A percentile compares a stretch with the other conserved stretches of the same genome.
phyloP scores from a whole-genome alignment of 1,140 invertebrate genomes.

The Sinella curviseta region DNA sequence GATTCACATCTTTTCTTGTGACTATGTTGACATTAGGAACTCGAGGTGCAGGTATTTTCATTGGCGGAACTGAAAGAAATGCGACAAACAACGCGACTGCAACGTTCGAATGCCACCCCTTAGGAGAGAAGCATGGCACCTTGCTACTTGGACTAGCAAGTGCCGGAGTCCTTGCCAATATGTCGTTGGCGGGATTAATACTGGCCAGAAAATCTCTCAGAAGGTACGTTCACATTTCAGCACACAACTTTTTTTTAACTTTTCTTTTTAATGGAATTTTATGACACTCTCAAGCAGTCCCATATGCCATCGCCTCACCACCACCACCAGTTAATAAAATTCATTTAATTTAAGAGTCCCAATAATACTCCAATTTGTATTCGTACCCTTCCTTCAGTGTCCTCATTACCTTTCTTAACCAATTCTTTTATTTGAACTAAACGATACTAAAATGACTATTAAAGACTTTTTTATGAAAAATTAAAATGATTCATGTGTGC shows the following conservation, averaged over 20 bases:
- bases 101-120: conserved; percentile 18
- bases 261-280: neutral
- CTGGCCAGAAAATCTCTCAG: conserved; percentile 44
- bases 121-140: conserved; percentile 35
- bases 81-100: conserved; percentile 7
- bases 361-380: too few relatives aligned
- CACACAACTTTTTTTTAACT: neutral
- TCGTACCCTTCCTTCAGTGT: too few relatives aligned
- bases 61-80: conserved; percentile 27
- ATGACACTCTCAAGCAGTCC: neutral
- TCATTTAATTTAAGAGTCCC: neutral
- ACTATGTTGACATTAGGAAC: conserved; percentile 25
- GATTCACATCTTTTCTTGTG: neutral
- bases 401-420: too few relatives aligned
- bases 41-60: conserved; percentile 16
- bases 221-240: conserved; percentile 38
- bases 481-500: too few relatives aligned
- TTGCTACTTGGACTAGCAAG: conserved; percentile 43
- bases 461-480: too few relatives aligned
- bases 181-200: conserved; percentile 46
- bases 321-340: too few relatives aligned
- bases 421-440: too few relatives aligned
- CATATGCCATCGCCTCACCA: neutral
- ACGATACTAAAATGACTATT: too few relatives aligned
- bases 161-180: conserved; percentile 46